Percentiles rank a stretch among this genome's conserved stretches.
Evolutionary conservation across 2,888 invertebrate genomes (phyloP).

Genomic region (Rotaria socialis): DNA sequence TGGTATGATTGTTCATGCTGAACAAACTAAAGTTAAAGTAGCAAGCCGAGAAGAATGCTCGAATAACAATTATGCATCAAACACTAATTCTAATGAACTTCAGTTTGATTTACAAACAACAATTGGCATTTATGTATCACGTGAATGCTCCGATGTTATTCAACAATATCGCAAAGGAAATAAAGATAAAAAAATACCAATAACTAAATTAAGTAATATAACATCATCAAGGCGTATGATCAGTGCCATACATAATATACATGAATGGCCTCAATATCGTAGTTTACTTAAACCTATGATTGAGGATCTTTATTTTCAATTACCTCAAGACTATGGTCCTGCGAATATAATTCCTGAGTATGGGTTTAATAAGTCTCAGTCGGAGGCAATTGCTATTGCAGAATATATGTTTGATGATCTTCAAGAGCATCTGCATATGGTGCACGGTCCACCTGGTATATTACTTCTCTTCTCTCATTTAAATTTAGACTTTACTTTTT

Average conservation of each 20-base stretch:
- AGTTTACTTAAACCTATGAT: slow-evolving; percentile 9
- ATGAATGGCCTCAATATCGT: background rate
- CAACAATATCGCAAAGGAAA: background rate
- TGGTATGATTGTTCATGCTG: background rate
- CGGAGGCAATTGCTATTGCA: background rate
- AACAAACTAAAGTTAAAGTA: background rate
- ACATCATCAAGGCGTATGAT: background rate
- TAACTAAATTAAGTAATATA: background rate
- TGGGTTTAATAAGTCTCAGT: background rate
- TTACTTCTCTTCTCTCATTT: background rate
- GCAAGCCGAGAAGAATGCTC: background rate
- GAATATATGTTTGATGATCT: background rate
- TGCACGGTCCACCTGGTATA: slow-evolving; percentile 33
- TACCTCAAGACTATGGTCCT: background rate
- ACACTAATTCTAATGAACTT: background rate
- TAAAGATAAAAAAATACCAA: background rate
- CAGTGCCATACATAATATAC: background rate
- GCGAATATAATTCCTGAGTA: background rate
- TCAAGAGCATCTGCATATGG: background rate
- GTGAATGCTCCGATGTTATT: background rate
- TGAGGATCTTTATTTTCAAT: background rate
- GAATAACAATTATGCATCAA: background rate
- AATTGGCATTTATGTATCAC: slow-evolving; percentile 5
- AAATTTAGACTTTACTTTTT: no score
- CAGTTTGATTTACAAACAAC: background rate